Evolutionary conservation across 2,888 invertebrate species (phyloP), one percentile per base, ranked within the genome.

Genomic region (Trissoscelio sp.): DNA sequence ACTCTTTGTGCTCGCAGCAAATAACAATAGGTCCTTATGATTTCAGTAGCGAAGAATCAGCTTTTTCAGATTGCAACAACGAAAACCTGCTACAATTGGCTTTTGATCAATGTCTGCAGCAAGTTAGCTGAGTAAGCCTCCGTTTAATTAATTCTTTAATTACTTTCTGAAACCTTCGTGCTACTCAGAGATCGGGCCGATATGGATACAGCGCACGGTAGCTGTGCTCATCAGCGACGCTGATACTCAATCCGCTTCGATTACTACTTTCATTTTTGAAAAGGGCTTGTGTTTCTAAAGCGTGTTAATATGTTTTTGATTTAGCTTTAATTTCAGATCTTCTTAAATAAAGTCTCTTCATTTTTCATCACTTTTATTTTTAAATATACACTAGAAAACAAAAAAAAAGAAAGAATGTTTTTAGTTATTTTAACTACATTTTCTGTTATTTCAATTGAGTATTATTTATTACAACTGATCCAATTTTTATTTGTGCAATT

Each of bases 71-170:
- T 86, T 84, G 46, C 20, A 64, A 85, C 83, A 87, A 86, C 86
- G 83, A 87, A 87, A 85, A 81, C 77, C 83, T 73, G 85, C 83
- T 83, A 85, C 86, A 87, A 87, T 87, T 87, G 88, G 85, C 86
- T 87, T 80, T 87, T 87, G 88, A 88, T 88, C 88, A 88, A 87
- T 88, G 87, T 85, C 84, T 58, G 73, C 51, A 85, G 83, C 62
- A 87, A 89, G 87, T 89, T 90, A 89, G 89, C 90, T 90, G 90
- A 90, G 89, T 89, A 90, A 90, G 88, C 90, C 89, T 88, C 87
- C 85, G 85, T 89, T 89, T 89, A 89, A 90, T 90, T 90, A 90
- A 89, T 89, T 90, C 88, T 88, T 88, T 90, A 89, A 90, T 90
- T 90, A 90, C 89, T 88, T 89, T 88, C 84, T 84, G 84, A 79